Evolutionary conservation across 1,140 invertebrate species (phyloP), one percentile per base, ranked within the genome.

Genomic region (Heliothis subflexa): DNA sequence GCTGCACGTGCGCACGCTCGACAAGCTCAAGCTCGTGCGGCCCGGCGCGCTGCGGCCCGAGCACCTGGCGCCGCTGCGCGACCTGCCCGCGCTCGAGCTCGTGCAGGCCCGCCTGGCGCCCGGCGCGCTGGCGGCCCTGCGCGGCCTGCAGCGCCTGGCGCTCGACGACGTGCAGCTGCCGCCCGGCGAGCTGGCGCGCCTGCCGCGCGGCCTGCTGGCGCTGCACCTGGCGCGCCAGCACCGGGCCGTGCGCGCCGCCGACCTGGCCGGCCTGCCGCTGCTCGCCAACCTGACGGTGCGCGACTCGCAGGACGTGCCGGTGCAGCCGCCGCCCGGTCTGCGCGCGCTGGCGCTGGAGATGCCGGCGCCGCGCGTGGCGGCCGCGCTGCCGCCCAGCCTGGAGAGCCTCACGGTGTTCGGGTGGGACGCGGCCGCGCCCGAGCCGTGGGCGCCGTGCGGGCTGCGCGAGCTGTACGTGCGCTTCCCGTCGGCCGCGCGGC

Each of bases 21-120:
- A 59, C 25, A 40, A 79, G 12, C 3, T 13, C 3, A 75, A 21
- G 28, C 75, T 77, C 57, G 13, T 55, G 45, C 13, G 55, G 49
- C 21, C 13, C 50, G n/a, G 64, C 81, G 45, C 4, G 3, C 47
- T 80, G 13, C 52, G 52, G 7, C 12, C 45, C 52, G 73, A 47
- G 13, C 74, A 80, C 5, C 78, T 86, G 11, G 57, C 16, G 2
- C 18, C 54, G 45, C 81, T 83, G 18, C 33, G 40, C n/a, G 50
- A 28, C 11, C 74, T 87, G 13, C 66, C 12, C 47, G 70, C 79
- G 16, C 70, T 87, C 47, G 72, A 68, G 7, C 79, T 85, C 5
- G 16, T 18, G 9, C 5, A 47, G 28, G 79, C 82, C 3, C 1
- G 21, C 28, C 55, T 84, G 13, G 12, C 74, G 28, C 55, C 77